phyloP scores from a whole-genome alignment of 2,888 invertebrate species.

The Lepidocyrtinus sp. region DNA sequence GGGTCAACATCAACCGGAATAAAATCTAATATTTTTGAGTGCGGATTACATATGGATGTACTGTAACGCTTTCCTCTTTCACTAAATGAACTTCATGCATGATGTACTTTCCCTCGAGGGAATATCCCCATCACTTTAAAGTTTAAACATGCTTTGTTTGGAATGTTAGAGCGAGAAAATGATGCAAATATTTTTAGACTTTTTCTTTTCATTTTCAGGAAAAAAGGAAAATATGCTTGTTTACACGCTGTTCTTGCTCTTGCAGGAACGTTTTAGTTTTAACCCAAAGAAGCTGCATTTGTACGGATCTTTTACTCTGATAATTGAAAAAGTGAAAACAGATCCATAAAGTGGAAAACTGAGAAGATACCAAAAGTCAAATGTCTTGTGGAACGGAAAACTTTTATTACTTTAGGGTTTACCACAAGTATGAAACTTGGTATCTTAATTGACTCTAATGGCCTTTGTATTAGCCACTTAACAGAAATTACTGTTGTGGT shows the following conservation, averaged over 20 bases:
- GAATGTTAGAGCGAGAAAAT: background rate
- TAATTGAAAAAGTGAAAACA: conserved; percentile 44
- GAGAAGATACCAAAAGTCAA: background rate
- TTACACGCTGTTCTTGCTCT: no score
- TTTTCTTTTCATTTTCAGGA: background rate
- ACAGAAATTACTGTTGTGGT: conserved; percentile 43
- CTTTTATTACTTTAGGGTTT: no score
- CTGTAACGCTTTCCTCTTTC: no score
- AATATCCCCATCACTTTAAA: conserved; percentile 36
- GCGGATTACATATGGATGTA: no score
- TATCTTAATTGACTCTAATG: conserved; percentile 54
- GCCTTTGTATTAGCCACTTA: conserved; percentile 26
- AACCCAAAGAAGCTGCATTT: background rate
- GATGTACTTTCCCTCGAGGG: conserved; percentile 44
- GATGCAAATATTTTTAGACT: background rate
- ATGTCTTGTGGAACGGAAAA: background rate
- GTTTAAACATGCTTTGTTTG: background rate
- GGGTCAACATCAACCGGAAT: no score
- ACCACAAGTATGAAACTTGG: conserved; percentile 42
- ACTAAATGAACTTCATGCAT: conserved; percentile 41
- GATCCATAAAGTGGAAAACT: conserved; percentile 8
- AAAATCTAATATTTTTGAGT: no score
- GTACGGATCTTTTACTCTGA: background rate
- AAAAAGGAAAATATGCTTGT: no score
- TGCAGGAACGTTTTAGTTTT: background rate